These are phyloP conservation scores for Gnatocerus cornutus DNA, from an alignment of 2,888 invertebrate genomes.

Conservation along the genomic window DNA sequence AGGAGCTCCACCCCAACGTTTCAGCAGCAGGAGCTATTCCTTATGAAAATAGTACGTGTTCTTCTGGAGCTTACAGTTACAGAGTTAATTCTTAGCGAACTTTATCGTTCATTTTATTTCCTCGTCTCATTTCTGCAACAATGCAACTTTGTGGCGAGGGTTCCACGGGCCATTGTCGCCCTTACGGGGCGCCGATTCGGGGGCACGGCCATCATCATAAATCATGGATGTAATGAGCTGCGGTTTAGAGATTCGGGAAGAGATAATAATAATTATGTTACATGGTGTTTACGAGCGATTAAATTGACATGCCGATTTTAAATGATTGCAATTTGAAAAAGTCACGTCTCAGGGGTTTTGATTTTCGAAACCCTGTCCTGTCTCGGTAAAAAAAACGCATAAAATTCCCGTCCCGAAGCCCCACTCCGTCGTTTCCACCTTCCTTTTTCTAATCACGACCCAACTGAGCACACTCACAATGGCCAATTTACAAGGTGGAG, in stretches of 20 bases:
- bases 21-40: slow-evolving; percentile 5
- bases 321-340: too few species aligned
- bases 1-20: not conserved
- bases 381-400: not conserved
- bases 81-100: slow-evolving; percentile 36
- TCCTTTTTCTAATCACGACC: slow-evolving; percentile 32
- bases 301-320: too few species aligned
- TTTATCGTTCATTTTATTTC: slow-evolving; percentile 38
- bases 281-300: too few species aligned
- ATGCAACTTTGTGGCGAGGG: slow-evolving; percentile 22
- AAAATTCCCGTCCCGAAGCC: not conserved
- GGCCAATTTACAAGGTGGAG: slow-evolving; percentile 35
- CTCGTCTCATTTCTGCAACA: slow-evolving; percentile 33
- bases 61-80: slow-evolving; percentile 18
- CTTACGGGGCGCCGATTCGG: slow-evolving; percentile 12
- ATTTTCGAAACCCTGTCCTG: too few species aligned
- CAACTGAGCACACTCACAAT: slow-evolving; percentile 22
- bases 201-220: slow-evolving; percentile 13
- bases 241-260: slow-evolving; percentile 1
- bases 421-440: not conserved
- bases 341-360: too few species aligned
- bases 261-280: not conserved
- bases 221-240: slow-evolving; percentile 29
- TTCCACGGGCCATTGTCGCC: slow-evolving; percentile 12
- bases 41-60: slow-evolving; percentile 28